Evolutionary conservation across 2,888 invertebrate species (phyloP), one percentile per base, ranked within the genome.

Genomic region (Nomada fabriciana): DNA sequence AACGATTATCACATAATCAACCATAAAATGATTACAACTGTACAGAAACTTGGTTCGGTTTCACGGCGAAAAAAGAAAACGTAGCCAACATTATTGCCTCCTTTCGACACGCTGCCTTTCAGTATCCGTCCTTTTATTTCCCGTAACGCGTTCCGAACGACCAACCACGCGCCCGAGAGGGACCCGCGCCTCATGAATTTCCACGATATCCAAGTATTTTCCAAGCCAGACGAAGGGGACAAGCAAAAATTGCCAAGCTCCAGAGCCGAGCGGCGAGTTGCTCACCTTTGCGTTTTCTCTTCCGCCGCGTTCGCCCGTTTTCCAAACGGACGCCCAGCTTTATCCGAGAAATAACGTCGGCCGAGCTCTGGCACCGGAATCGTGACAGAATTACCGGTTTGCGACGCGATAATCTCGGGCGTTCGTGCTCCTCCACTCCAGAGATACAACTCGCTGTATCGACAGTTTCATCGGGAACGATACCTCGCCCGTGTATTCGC

Each of bases 11-110:
- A 52, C 76, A 64, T 18, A 10, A 50, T 60, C 25, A 63, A 55
- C 20, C 70, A 78, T 63, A 59, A 63, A 72, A 64, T 64, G 20
- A 68, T 36, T 53, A 59, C 72, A 77, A 53, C 53, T 70, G 61
- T 68, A 71, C 70, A 52, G 60, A 71, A 71, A 52, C 20, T 52
- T 61, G 70, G 29, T 60, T 70, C 55, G 70, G 59, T 70, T 70
- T 60, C 70, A 50, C 70, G 59, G 13, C 25, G 23, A 36, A 36
- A 36, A 36, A 36, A 36, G 42, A 59, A 25, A 23, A 53, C 70
- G 23, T 47, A 43, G 25, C 29, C 47, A 23, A 18, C 13, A 55
- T n/a, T 42, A 25, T n/a, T n/a, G 1, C 15, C 1, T 1, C 25
- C 23, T 11, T 23, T 5, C 57, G 13, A 23, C 25, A 20, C 13